These are phyloP conservation scores for Gortyna flavago DNA, from an alignment of 2,888 invertebrate genomes.

Conservation along the genomic window DNA sequence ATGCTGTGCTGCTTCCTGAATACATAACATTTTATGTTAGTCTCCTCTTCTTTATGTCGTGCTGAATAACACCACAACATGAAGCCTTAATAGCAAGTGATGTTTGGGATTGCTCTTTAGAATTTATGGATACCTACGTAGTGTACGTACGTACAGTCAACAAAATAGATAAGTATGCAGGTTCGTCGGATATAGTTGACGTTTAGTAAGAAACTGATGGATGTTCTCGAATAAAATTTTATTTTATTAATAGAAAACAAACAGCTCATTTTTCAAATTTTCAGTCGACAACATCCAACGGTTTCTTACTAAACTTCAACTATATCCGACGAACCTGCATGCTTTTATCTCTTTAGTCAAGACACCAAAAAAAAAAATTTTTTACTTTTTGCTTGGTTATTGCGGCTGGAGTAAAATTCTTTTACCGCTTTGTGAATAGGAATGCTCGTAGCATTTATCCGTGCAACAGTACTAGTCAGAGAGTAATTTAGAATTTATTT, in stretches of 20 bases:
- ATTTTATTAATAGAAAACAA: too few species aligned
- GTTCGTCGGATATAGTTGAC: too few species aligned
- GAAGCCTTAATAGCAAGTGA: not conserved
- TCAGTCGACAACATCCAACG: too few species aligned
- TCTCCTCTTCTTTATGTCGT: not conserved
- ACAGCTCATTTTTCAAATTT: too few species aligned
- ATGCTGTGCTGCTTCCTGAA: slow-evolving; percentile 77
- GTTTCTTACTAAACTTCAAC: too few species aligned
- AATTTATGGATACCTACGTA: not conserved
- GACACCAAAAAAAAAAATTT: not conserved
- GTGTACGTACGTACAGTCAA: too few species aligned
- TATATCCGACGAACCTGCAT: too few species aligned
- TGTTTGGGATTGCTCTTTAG: not conserved
- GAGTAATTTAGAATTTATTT: not conserved
- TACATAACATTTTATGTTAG: not conserved
- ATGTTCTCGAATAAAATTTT: too few species aligned
- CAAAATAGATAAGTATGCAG: too few species aligned
- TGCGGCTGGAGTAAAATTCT: not conserved
- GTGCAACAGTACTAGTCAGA: not conserved
- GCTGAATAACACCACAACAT: not conserved
- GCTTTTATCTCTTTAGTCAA: too few species aligned
- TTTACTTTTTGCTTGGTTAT: too few species aligned
- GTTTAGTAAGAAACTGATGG: too few species aligned
- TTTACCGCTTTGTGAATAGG: not conserved
- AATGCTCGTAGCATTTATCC: not conserved